Evolutionary conservation across 2,797 vertebrate species (phyloP).

Genomic region (Oreortyx pictus): DNA sequence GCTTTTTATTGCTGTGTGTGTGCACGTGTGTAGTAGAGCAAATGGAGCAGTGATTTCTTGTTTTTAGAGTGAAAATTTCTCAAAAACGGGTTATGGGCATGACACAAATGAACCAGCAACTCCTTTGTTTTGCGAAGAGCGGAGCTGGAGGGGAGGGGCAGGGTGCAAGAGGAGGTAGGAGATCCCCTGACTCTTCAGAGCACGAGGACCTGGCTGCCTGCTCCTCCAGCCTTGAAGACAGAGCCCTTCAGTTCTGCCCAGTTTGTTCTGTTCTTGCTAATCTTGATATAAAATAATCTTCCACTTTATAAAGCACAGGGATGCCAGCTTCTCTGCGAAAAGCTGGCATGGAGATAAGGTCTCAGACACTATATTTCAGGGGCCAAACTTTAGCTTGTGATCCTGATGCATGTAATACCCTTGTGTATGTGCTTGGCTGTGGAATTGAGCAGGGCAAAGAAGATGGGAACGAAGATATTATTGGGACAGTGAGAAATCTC

Average conservation of each 20-base stretch:
- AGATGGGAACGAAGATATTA: neutral
- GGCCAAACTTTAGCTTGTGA: neutral
- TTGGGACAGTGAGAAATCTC: neutral
- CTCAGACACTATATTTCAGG: neutral
- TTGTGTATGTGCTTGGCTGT: neutral
- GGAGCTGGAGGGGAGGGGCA: accelerated
- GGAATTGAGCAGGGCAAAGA: neutral
- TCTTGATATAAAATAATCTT: accelerated
- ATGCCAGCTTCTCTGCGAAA: accelerated
- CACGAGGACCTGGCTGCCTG: neutral
- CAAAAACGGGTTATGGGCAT: accelerated
- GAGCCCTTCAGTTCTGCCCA: neutral
- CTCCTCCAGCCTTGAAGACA: neutral
- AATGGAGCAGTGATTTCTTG: neutral
- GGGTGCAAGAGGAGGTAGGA: neutral
- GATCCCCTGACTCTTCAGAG: too few relatives aligned
- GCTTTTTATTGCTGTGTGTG: neutral
- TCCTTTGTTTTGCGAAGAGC: neutral
- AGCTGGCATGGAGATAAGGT: neutral
- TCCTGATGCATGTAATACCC: neutral
- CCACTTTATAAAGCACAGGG: accelerated
- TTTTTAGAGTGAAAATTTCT: neutral
- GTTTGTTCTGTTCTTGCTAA: neutral
- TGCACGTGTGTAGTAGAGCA: neutral
- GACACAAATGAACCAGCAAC: neutral